Evolutionary conservation across 2,888 invertebrate genomes (phyloP).

Genomic region (Netelia virgata): DNA sequence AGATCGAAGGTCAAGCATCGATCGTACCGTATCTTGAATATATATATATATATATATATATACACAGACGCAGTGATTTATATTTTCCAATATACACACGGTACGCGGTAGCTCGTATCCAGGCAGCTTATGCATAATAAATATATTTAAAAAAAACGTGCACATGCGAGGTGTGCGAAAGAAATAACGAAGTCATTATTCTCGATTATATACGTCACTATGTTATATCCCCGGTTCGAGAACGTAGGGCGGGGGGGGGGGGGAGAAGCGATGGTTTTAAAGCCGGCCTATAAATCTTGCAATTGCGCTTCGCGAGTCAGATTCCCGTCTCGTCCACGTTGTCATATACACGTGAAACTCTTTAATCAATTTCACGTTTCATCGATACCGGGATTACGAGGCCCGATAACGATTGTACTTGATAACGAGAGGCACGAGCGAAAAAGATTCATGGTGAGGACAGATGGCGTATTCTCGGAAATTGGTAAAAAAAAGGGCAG

Average conservation of each 20-base stretch:
- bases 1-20: no score
- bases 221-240: not conserved
- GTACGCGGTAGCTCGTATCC: not conserved
- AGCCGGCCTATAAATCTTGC: constrained; percentile 33
- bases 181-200: constrained; percentile 54
- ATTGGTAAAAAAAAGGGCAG: not conserved
- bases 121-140: not conserved
- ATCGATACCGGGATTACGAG: constrained; percentile 35
- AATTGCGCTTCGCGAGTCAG: constrained; percentile 1
- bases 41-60: no score
- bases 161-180: not conserved
- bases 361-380: constrained; percentile 47
- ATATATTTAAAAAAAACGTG: constrained; percentile 5
- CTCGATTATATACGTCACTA: constrained; percentile 12
- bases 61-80: not conserved
- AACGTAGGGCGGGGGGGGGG: no score
- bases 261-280: not conserved
- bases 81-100: not conserved
- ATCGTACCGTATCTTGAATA: no score
- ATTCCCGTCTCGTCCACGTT: constrained; percentile 8
- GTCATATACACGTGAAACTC: not conserved
- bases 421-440: constrained; percentile 29
- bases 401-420: constrained; percentile 40
- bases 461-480: not conserved
- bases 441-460: constrained; percentile 3